A percentile compares a stretch with the other conserved stretches of the same genome.
phyloP scores from a whole-genome alignment of 37 sponge, comb jelly and placozoan genomes.

The Chondrilla cf. caribensis region DNA sequence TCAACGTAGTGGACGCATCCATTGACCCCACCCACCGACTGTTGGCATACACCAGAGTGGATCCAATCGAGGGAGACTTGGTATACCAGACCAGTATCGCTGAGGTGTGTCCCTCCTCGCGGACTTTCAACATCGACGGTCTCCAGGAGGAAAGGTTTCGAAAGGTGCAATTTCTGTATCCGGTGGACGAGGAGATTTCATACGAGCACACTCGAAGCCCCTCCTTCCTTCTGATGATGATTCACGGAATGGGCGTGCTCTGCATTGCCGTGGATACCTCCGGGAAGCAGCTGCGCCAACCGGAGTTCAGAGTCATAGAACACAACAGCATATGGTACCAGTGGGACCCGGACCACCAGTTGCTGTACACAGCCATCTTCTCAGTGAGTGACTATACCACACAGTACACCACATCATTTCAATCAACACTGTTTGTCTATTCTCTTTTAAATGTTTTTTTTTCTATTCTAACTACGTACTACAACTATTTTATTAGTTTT shows the following conservation, averaged over 20 bases:
- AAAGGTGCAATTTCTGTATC: conserved; percentile 11
- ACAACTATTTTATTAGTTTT: no score
- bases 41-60: conserved; percentile 2
- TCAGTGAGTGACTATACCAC: no score
- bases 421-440: not conserved
- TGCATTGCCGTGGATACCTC: not conserved
- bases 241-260: not conserved
- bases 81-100: conserved; percentile 13
- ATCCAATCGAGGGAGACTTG: not conserved
- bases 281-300: conserved; percentile 5
- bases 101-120: conserved; percentile 17
- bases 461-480: no score
- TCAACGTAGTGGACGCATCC: conserved; percentile 14
- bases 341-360: conserved; percentile 17
- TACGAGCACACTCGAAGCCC: no score
- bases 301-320: not conserved
- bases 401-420: not conserved
- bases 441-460: not conserved
- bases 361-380: conserved; percentile 16
- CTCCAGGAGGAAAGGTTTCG: not conserved
- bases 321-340: not conserved
- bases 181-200: not conserved
- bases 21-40: conserved; percentile 16
- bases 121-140: conserved; percentile 11
- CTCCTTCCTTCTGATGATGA: not conserved